Base-by-base conservation (phyloP, 2,888 invertebrate species). In the Exocentrus adspersus region DNA sequence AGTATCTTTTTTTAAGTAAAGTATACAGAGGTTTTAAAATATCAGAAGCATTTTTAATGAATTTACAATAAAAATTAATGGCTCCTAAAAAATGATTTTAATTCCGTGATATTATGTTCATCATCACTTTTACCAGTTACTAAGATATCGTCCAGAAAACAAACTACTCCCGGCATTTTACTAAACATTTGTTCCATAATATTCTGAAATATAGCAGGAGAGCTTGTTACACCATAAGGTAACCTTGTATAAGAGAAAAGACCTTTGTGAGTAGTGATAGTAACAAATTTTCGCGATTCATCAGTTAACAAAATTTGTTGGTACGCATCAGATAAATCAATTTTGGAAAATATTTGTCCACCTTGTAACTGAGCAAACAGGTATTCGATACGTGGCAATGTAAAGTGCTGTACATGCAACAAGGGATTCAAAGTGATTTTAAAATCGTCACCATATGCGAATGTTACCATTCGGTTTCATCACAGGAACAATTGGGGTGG, bases 341-440 rank as follows among this genome's bases (percentile, higher is more conserved):
- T 59, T 37, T 62, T 52, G 12, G 42, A 56, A 17, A 43, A 56
- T 20, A 42, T 19, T 19, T 45, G 14, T 4, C 60, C 46, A 1
- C 50, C 56, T 9, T 42, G 37, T 16, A 67, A 37, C 53, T 58
- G 52, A 9, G 61, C 19, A 14, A 53, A 64, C 5, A 64, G 46
- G 21, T 67, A 64, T 30, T 69, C 69, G 43, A 61, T 64, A 10
- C 66, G 45, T 6, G 66, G 69, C 43, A 69, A 54, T 16, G 65
- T 65, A 37, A 62, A 61, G 17, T 65, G 60, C 19, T 65, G 65
- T 6, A 48, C 42, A 45, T 63, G 46, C n/a, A 63, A 52, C 12
- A 52, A 19, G 12, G 43, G 43, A 17, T 59, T 59, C 21, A 63
- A n/a, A n/a, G n/a, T n/a, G n/a, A n/a, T n/a, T n/a, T n/a, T n/a